phyloP scores from a whole-genome alignment of 1,140 invertebrate species.

The Drosophila tristis region DNA sequence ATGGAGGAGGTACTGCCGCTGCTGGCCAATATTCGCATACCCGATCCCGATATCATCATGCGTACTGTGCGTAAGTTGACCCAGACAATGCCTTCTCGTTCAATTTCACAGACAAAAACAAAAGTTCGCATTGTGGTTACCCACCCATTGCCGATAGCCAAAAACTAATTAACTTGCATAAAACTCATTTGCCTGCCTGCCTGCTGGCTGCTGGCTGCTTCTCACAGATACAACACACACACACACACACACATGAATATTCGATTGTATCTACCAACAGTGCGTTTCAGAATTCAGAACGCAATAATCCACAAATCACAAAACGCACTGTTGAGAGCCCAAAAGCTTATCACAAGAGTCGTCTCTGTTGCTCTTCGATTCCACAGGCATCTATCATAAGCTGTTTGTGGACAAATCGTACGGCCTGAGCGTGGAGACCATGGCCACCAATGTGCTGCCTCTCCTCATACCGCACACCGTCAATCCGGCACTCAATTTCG shows the following conservation, averaged over 20 bases:
- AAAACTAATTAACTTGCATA: conserved; percentile 61
- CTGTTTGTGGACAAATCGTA: conserved; percentile 97
- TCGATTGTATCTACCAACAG: no score
- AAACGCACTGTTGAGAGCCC: background rate
- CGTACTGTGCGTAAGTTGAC: conserved; percentile 92
- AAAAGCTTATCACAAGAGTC: background rate
- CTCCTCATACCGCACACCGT: conserved; percentile 96
- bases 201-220: background rate
- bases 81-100: conserved; percentile 15
- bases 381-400: conserved; percentile 94
- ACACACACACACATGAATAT: background rate
- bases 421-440: conserved; percentile 94
- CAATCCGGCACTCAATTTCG: conserved; percentile 94
- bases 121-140: conserved; percentile 19
- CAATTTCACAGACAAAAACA: conserved; percentile 14
- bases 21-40: conserved; percentile 93
- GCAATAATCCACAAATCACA: no score
- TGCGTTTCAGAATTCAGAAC: no score
- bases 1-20: conserved; percentile 96
- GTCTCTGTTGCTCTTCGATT: conserved; percentile 24
- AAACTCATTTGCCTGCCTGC: conserved; percentile 26
- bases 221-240: conserved; percentile 3
- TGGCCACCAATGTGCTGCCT: conserved; percentile 97
- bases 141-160: conserved; percentile 15
- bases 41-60: conserved; percentile 92